phyloP scores from a whole-genome alignment of 1,140 invertebrate species.

The Hestina assimilis region DNA sequence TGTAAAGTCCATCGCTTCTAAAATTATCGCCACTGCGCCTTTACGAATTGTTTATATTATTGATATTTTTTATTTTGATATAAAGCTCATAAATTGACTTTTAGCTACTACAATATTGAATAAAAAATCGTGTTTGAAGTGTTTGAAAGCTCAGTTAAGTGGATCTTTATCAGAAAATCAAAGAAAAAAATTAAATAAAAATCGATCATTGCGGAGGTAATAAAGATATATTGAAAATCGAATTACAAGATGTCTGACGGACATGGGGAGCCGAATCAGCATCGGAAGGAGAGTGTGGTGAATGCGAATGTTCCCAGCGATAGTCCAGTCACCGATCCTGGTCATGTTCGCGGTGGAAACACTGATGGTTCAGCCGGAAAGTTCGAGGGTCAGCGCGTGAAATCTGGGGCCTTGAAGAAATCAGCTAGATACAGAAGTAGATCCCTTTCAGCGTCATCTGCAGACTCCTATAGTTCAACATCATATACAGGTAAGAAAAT shows the following conservation, averaged over 20 bases:
- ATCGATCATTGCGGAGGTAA: neutral
- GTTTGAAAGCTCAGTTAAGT: constrained; percentile 1
- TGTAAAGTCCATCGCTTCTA: constrained; percentile 3
- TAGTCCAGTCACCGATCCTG: constrained; percentile 70
- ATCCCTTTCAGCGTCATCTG: constrained; percentile 94
- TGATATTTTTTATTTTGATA: constrained; percentile 42
- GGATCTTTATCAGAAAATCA: neutral
- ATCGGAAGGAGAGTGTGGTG: constrained; percentile 60
- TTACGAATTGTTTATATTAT: constrained; percentile 50
- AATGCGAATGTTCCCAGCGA: constrained; percentile 60
- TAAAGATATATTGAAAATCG: constrained; percentile 5
- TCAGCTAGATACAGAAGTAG: constrained; percentile 91
- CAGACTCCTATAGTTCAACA: constrained; percentile 94
- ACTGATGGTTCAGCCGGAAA: constrained; percentile 50
- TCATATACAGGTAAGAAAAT: constrained; percentile 72
- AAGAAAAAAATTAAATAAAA: constrained; percentile 1
- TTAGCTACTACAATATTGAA: neutral
- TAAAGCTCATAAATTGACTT: neutral
- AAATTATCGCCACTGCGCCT: constrained; percentile 37
- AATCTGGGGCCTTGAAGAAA: constrained; percentile 89
- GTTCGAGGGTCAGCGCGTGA: constrained; percentile 63
- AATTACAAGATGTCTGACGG: constrained; percentile 57
- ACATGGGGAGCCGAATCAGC: constrained; percentile 53
- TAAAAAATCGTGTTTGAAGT: neutral
- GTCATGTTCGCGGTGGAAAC: constrained; percentile 59